Conservation (phyloP, 64 coral and sea anemone species). For the Hydrozoanthus tunicans region DNA sequence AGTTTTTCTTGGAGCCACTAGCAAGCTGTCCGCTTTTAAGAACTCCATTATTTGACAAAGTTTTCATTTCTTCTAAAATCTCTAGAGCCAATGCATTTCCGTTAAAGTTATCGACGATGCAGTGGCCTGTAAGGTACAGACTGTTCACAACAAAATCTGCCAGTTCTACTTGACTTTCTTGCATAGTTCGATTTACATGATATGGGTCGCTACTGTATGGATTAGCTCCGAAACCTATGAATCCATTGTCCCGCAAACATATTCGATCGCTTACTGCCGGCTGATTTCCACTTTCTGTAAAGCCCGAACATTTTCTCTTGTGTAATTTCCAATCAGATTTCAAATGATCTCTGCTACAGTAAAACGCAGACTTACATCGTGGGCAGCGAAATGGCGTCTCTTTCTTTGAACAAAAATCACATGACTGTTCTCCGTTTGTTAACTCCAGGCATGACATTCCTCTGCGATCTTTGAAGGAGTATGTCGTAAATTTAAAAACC, state of each 20-base stretch:
- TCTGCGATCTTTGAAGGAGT: neutral
- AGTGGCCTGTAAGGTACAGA: conserved; percentile 21
- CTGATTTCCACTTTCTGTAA: conserved; percentile 31
- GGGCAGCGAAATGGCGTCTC: conserved; percentile 35
- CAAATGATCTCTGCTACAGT: conserved; percentile 29
- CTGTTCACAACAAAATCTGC: conserved; percentile 47
- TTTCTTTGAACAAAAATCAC: conserved; percentile 45
- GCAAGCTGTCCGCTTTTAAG: conserved; percentile 36
- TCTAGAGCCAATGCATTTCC: conserved; percentile 8
- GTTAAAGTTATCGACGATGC: conserved; percentile 42
- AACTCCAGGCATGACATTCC: conserved; percentile 23
- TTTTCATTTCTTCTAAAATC: conserved; percentile 52
- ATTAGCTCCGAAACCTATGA: conserved; percentile 41
- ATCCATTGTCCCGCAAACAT: conserved; percentile 38
- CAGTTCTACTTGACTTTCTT: conserved; percentile 31
- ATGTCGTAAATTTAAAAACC: conserved; percentile 13
- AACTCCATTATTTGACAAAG: neutral
- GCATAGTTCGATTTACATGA: conserved; percentile 32
- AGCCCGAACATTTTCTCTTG: conserved; percentile 31
- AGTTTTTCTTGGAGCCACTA: conserved; percentile 6
- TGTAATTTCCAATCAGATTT: conserved; percentile 43
- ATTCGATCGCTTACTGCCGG: conserved; percentile 43
- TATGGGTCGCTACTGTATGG: conserved; percentile 39
- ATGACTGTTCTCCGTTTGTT: neutral
- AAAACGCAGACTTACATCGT: conserved; percentile 36